phyloP scores from a whole-genome alignment of 2,888 invertebrate species.

The Tinea trinotella region DNA sequence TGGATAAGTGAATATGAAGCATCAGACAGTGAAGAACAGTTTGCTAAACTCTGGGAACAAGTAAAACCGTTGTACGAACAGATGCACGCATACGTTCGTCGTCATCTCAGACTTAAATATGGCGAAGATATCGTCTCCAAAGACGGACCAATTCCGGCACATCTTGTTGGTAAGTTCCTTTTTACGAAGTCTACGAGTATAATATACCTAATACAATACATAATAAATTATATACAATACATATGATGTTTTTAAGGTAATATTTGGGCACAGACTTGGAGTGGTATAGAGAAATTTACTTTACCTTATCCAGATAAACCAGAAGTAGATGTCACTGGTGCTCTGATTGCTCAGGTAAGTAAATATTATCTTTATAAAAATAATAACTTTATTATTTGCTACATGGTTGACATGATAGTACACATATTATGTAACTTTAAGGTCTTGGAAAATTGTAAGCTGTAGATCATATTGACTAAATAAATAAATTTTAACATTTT shows the following conservation, averaged over 20 bases:
- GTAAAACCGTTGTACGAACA: constrained; percentile 79
- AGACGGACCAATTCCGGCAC: constrained; percentile 76
- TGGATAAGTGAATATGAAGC: constrained; percentile 76
- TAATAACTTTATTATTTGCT: too few relatives aligned
- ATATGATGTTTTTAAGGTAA: constrained; percentile 68
- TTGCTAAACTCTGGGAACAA: constrained; percentile 74
- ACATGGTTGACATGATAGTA: too few relatives aligned
- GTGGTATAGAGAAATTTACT: constrained; percentile 74
- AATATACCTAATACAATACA: too few relatives aligned
- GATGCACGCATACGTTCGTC: constrained; percentile 79
- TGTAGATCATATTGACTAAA: too few relatives aligned
- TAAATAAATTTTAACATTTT: too few relatives aligned
- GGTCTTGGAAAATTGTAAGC: too few relatives aligned
- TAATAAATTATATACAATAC: too few relatives aligned
- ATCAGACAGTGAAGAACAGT: constrained; percentile 68
- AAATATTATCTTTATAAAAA: too few relatives aligned
- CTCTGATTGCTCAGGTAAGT: constrained; percentile 77
- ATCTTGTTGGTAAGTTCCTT: constrained; percentile 67
- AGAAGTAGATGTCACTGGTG: constrained; percentile 78
- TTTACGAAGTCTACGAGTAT: too few relatives aligned
- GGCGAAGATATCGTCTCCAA: constrained; percentile 69
- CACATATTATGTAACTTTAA: too few relatives aligned
- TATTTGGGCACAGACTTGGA: constrained; percentile 89
- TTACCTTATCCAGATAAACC: constrained; percentile 80
- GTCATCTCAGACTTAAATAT: constrained; percentile 72